Evolutionary conservation across 2,797 vertebrate genomes (phyloP).

Genomic region (Anguilla pacifica): DNA sequence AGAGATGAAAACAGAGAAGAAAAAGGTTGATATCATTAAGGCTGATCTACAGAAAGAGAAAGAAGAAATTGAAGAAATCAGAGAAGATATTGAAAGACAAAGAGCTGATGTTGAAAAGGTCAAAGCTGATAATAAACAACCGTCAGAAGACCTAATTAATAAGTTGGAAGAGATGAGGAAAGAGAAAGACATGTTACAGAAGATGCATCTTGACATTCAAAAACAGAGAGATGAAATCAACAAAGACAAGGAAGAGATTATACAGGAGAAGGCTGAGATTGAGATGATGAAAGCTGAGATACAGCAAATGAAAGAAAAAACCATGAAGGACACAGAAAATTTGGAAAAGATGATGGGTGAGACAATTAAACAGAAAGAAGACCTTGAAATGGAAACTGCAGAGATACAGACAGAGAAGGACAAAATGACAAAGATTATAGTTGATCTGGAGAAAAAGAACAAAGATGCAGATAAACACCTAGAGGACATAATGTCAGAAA

Average conservation of each 20-base stretch:
- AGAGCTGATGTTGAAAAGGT: no score
- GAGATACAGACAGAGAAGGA: background rate
- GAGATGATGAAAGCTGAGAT: no score
- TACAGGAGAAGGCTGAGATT: background rate
- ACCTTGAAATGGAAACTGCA: background rate
- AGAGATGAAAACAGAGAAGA: no score
- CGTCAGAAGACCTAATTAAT: no score
- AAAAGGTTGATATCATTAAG: no score
- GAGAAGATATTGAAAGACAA: no score
- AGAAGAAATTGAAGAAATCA: no score
- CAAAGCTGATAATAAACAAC: no score
- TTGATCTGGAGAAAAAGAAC: conserved; percentile 28
- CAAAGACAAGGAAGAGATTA: background rate
- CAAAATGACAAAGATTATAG: background rate
- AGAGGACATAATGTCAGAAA: background rate
- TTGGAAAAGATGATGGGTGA: background rate
- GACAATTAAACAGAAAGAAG: background rate
- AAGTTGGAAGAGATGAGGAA: no score
- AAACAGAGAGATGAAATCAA: background rate
- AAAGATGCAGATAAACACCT: background rate
- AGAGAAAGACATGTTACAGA: no score
- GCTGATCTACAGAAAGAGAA: no score
- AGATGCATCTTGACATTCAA: no score
- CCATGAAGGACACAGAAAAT: background rate
- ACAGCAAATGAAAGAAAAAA: conserved; percentile 13